phyloP scores from a whole-genome alignment of 1,140 invertebrate genomes.

The Aphelenchoides besseyi region DNA sequence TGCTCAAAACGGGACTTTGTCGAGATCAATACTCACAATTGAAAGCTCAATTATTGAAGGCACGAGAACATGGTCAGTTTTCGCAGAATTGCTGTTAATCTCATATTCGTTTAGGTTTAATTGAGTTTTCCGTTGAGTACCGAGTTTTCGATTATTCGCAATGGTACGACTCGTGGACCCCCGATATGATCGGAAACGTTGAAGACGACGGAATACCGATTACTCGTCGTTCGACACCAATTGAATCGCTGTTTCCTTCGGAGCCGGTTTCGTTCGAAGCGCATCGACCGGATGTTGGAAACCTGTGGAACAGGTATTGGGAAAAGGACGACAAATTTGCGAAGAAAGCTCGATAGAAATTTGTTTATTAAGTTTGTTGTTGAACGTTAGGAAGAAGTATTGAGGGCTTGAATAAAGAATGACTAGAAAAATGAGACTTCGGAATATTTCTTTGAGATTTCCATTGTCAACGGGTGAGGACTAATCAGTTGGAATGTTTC shows the following conservation, averaged over 20 bases:
- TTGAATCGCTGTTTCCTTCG: slow-evolving; percentile 39
- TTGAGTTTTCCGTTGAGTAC: slow-evolving; percentile 47
- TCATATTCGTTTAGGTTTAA: slow-evolving; percentile 32
- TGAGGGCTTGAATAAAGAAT: neutral
- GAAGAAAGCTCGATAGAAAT: slow-evolving; percentile 37
- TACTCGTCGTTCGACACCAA: slow-evolving; percentile 1
- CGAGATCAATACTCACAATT: slow-evolving; percentile 54
- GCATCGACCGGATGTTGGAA: slow-evolving; percentile 44
- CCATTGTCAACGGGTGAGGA: slow-evolving; percentile 62
- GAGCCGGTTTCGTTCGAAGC: slow-evolving; percentile 42
- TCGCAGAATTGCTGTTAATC: slow-evolving; percentile 17
- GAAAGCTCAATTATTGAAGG: slow-evolving; percentile 57
- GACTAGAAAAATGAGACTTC: slow-evolving; percentile 57
- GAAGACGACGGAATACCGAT: slow-evolving; percentile 21
- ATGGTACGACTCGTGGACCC: slow-evolving; percentile 43
- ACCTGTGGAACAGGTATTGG: slow-evolving; percentile 60
- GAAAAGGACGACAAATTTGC: slow-evolving; percentile 55
- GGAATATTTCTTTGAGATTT: slow-evolving; percentile 58
- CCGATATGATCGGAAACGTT: neutral
- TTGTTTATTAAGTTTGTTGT: neutral
- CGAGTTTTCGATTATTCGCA: slow-evolving; percentile 48
- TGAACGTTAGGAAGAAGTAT: neutral
- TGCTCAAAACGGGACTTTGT: slow-evolving; percentile 56
- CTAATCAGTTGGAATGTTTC: slow-evolving; percentile 62
- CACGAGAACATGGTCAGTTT: slow-evolving; percentile 56